A percentile compares a stretch with the other conserved stretches of the same genome.
phyloP scores from a whole-genome alignment of 2,113 vertebrate species.

The Lutjanus erythropterus region DNA sequence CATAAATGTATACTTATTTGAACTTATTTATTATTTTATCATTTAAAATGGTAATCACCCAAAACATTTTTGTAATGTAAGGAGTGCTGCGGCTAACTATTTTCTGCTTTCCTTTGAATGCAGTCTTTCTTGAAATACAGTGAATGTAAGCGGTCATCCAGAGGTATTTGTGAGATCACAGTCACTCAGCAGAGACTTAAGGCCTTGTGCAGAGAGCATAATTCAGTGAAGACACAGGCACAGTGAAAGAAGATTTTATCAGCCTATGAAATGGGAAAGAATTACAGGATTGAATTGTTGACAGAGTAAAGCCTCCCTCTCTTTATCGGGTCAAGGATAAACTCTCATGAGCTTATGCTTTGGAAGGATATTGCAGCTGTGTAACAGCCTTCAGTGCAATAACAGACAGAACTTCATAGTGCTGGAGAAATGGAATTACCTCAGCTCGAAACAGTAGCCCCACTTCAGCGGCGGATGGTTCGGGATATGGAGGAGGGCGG shows the following conservation, averaged over 20 bases:
- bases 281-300: conserved; percentile 58
- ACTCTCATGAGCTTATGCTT: conserved; percentile 60
- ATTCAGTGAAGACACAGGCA: conserved; percentile 6
- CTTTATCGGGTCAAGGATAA: conserved; percentile 62
- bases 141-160: background rate
- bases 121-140: too few species aligned
- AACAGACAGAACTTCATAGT: conserved; percentile 28
- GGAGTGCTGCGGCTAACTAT: too few species aligned
- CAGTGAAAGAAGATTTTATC: conserved; percentile 45
- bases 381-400: conserved; percentile 48
- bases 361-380: conserved; percentile 53
- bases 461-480: background rate
- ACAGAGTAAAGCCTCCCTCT: conserved; percentile 52
- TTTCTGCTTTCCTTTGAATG: too few species aligned
- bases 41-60: too few species aligned
- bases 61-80: too few species aligned
- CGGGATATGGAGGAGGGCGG: background rate
- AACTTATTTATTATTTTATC: too few species aligned
- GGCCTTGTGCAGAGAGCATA: background rate
- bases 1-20: too few species aligned
- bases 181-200: background rate
- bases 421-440: conserved; percentile 48
- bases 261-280: conserved; percentile 48
- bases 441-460: conserved; percentile 16
- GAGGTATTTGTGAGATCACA: conserved; percentile 18